These are phyloP conservation scores for Cavia porcellus DNA, from an alignment of 2,113 vertebrate species.

Conservation along the genomic window DNA sequence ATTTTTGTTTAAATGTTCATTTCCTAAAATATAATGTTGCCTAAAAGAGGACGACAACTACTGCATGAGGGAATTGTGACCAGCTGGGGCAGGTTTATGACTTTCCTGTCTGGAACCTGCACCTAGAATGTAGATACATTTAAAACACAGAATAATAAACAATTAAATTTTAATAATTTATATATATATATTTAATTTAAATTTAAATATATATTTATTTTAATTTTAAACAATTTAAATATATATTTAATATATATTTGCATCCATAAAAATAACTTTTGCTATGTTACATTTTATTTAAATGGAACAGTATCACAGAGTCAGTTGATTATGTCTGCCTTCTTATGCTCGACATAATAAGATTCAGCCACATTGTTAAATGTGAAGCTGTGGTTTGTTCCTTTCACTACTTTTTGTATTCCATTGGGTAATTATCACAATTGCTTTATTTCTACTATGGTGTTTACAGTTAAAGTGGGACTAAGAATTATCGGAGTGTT, in stretches of 20 bases:
- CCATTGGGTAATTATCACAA: neutral
- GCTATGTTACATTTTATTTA: neutral
- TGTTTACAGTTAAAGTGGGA: neutral
- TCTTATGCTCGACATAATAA: neutral
- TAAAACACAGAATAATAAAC: neutral
- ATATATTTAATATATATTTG: too few species aligned
- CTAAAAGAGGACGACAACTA: neutral
- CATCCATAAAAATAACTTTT: neutral
- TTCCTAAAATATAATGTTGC: neutral
- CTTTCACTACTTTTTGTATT: constrained; percentile 7
- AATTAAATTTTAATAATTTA: neutral
- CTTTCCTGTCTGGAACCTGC: neutral
- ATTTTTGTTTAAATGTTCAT: neutral
- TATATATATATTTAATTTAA: too few species aligned
- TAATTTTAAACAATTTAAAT: too few species aligned
- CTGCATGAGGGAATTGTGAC: neutral
- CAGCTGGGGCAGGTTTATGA: neutral
- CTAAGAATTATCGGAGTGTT: neutral
- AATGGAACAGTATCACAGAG: neutral
- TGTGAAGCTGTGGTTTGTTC: neutral
- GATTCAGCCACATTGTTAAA: neutral
- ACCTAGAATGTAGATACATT: neutral
- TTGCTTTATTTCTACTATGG: neutral
- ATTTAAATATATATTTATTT: too few species aligned
- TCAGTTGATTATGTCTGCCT: neutral